A percentile compares a stretch with the other conserved stretches of the same genome.
phyloP scores from a whole-genome alignment of 2,113 vertebrate species.

The Nematolebias whitei region DNA sequence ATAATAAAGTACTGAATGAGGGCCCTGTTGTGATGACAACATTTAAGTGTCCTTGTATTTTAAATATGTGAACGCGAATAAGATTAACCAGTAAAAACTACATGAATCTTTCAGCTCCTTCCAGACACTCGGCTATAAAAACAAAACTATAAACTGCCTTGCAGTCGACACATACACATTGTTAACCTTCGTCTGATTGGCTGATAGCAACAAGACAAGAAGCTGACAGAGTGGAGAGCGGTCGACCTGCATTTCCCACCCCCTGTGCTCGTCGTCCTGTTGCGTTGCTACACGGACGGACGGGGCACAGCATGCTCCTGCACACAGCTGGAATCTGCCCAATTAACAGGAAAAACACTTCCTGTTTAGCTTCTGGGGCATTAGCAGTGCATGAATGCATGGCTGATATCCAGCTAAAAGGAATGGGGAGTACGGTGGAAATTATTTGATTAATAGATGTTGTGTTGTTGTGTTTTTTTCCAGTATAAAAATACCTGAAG shows the following conservation, averaged over 20 bases:
- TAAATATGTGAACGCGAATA: no score
- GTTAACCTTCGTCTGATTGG: slow-evolving; percentile 25
- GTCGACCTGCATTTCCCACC: slow-evolving; percentile 64
- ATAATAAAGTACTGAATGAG: no score
- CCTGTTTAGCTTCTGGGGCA: slow-evolving; percentile 44
- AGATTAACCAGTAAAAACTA: slow-evolving; percentile 11
- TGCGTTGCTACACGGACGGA: slow-evolving; percentile 43
- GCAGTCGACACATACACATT: slow-evolving; percentile 6
- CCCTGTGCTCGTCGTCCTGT: slow-evolving; percentile 38
- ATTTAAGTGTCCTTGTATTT: no score
- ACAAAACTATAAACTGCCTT: not conserved
- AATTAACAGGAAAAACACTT: slow-evolving; percentile 57
- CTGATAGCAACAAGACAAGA: slow-evolving; percentile 47
- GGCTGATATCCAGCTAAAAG: slow-evolving; percentile 19
- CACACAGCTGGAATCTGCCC: slow-evolving; percentile 56
- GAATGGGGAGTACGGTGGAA: not conserved
- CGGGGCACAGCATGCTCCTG: slow-evolving; percentile 40
- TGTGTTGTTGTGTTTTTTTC: slow-evolving; percentile 34
- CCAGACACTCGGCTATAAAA: not conserved
- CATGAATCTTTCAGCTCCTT: slow-evolving; percentile 15
- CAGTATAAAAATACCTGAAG: slow-evolving; percentile 32
- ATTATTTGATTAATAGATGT: slow-evolving; percentile 32
- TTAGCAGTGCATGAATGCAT: slow-evolving; percentile 26
- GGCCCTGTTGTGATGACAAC: no score
- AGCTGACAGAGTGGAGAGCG: slow-evolving; percentile 60